phyloP scores from a whole-genome alignment of 1,140 invertebrate species.

The Antheraea pernyi region DNA sequence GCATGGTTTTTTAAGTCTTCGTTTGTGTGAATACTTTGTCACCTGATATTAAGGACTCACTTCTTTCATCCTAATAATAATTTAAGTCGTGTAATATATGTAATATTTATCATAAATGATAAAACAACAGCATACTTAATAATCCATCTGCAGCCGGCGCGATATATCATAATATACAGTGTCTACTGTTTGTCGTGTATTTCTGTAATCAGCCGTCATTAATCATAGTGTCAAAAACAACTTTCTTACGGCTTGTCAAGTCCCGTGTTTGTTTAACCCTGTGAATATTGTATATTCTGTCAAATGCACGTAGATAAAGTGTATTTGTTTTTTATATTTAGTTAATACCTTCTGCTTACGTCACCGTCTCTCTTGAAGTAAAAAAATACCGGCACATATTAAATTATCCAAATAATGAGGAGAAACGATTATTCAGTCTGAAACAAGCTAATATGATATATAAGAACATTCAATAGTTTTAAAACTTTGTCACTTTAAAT shows the following conservation, averaged over 20 bases:
- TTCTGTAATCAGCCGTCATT: conserved; percentile 50
- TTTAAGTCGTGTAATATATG: too few species aligned
- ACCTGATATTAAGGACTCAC: too few species aligned
- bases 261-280: conserved; percentile 30
- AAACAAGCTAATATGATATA: too few species aligned
- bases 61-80: too few species aligned
- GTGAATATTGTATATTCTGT: neutral
- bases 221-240: conserved; percentile 56
- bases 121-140: neutral
- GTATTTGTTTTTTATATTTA: neutral
- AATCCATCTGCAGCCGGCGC: neutral
- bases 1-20: neutral
- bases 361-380: neutral
- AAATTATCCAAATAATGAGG: neutral
- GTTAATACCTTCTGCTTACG: neutral
- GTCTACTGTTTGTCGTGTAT: conserved; percentile 45
- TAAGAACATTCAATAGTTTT: too few species aligned
- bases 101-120: too few species aligned
- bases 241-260: conserved; percentile 40
- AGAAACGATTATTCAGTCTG: too few species aligned
- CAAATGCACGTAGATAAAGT: neutral
- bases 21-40: too few species aligned
- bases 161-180: neutral
- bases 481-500: too few species aligned
- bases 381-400: neutral